These are phyloP conservation scores for Pantherophis guttatus DNA, from an alignment of 2,113 vertebrate genomes.

Conservation along the genomic window DNA sequence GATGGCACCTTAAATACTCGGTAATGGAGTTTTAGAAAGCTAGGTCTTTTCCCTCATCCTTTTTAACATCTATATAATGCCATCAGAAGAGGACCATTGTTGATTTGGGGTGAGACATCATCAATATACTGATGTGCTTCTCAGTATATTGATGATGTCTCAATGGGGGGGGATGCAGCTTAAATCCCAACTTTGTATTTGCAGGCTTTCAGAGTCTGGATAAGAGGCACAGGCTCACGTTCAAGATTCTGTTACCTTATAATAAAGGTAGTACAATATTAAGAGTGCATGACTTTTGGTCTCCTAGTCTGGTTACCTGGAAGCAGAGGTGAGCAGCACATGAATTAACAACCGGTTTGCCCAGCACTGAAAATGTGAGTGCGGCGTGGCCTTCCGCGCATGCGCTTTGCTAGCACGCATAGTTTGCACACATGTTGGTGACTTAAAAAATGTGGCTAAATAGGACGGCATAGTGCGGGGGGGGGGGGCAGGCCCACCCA, in stretches of 20 bases:
- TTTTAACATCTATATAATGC: neutral
- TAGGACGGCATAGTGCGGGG: too few relatives aligned
- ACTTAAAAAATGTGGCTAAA: too few relatives aligned
- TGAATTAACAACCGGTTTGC: too few relatives aligned
- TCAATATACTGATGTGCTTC: neutral
- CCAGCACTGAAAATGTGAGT: too few relatives aligned
- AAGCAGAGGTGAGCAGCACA: neutral
- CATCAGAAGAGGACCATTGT: neutral
- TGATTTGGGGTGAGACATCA: neutral
- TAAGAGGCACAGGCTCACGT: neutral
- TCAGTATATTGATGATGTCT: neutral
- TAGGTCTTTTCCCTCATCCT: neutral
- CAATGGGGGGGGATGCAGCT: neutral
- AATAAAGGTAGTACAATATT: neutral
- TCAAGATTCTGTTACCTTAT: neutral
- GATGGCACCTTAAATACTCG: neutral
- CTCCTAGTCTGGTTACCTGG: neutral
- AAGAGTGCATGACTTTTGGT: neutral
- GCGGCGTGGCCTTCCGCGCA: too few relatives aligned
- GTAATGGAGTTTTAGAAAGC: neutral
- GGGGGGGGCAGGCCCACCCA: too few relatives aligned
- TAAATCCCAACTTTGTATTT: neutral
- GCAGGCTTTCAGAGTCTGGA: neutral
- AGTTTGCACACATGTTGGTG: too few relatives aligned
- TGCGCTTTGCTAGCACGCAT: too few relatives aligned